phyloP scores from a whole-genome alignment of 2,888 invertebrate genomes.

The Halictus ligatus region DNA sequence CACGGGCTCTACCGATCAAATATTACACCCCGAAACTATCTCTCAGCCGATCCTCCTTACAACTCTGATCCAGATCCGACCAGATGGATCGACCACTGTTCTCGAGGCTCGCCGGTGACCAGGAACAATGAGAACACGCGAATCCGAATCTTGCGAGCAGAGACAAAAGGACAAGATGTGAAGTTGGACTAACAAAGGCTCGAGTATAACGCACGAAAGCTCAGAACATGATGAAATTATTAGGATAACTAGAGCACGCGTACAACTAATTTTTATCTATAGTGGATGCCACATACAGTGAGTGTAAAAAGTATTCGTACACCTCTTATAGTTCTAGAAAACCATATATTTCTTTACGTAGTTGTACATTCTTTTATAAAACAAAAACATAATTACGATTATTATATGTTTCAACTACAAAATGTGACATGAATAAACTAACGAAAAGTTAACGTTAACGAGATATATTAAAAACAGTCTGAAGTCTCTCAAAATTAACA shows the following conservation, averaged over 20 bases:
- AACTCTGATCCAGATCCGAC: background rate
- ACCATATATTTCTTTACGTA: too few relatives aligned
- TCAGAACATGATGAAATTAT: background rate
- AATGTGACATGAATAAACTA: too few relatives aligned
- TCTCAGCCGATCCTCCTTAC: background rate
- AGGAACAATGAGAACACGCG: background rate
- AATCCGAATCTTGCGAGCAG: background rate
- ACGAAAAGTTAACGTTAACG: too few relatives aligned
- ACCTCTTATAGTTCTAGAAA: too few relatives aligned
- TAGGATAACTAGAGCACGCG: background rate
- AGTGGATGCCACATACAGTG: too few relatives aligned
- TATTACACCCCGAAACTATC: conserved; percentile 14
- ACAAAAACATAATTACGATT: too few relatives aligned
- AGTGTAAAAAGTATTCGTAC: too few relatives aligned
- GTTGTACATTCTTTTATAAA: too few relatives aligned
- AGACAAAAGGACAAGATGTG: background rate
- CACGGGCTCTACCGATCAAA: conserved; percentile 33
- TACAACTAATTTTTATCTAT: background rate
- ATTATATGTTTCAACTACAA: too few relatives aligned
- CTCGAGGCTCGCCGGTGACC: background rate
- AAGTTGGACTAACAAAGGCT: background rate
- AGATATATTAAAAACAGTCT: too few relatives aligned
- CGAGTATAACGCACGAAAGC: background rate
- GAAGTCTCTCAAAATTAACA: too few relatives aligned
- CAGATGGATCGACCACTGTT: background rate